These are phyloP conservation scores for Cardiocondyla obscurior DNA, from an alignment of 1,140 invertebrate genomes.

Conservation along the genomic window DNA sequence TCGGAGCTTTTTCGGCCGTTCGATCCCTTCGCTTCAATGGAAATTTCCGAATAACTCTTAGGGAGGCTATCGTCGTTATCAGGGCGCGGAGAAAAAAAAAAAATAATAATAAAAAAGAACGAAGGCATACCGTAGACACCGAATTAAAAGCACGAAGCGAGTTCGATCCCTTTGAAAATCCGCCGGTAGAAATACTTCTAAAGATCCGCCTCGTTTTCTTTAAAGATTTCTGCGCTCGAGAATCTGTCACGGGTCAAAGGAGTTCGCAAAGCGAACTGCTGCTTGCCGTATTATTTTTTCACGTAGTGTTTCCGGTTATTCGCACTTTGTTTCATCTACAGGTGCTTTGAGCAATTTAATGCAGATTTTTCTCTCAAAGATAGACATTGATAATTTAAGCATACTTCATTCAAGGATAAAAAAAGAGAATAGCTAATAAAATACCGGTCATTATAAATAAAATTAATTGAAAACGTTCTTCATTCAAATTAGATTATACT, in stretches of 20 bases:
- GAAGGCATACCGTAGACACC: background rate
- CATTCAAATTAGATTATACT: background rate
- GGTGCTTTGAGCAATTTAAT: conserved; percentile 1
- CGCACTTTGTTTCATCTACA: background rate
- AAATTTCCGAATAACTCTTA: background rate
- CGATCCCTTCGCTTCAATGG: conserved; percentile 2
- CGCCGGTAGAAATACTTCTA: conserved; percentile 1
- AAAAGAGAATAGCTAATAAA: too few species aligned
- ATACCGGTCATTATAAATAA: background rate
- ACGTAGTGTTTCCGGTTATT: conserved; percentile 8
- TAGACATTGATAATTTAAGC: background rate
- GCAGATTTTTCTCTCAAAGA: background rate
- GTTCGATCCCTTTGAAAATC: conserved; percentile 31
- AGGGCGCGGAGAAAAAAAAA: background rate
- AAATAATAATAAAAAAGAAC: background rate
- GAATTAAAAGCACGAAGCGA: conserved; percentile 17
- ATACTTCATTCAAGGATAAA: too few species aligned
- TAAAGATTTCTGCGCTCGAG: conserved; percentile 1
- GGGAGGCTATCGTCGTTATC: conserved; percentile 9
- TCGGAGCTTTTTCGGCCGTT: conserved; percentile 23
- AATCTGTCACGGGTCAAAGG: conserved; percentile 26
- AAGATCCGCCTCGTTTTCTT: background rate
- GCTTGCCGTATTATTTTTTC: background rate
- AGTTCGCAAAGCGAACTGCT: background rate
- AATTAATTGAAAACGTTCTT: background rate